A percentile compares a stretch with the other conserved stretches of the same genome.
phyloP scores from a whole-genome alignment of 35 echinoderm and acorn worm species.

The Patiria miniata region DNA sequence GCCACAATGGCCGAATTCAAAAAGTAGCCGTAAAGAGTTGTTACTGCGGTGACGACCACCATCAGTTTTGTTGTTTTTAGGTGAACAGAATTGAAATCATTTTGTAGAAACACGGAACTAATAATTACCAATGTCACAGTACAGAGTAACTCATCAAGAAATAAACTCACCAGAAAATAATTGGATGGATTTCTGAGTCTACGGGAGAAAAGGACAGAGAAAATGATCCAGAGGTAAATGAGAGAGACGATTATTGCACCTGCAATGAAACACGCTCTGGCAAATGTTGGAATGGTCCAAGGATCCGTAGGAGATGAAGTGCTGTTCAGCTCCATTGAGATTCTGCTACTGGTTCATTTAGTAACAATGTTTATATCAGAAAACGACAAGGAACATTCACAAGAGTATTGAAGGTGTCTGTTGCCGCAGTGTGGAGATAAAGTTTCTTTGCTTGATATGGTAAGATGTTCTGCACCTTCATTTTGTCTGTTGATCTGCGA shows the following conservation, averaged over 20 bases:
- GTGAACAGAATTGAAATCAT: not conserved
- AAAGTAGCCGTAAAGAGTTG: not conserved
- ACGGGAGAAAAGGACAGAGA: not conserved
- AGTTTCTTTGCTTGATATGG: too few relatives aligned
- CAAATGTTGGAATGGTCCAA: too few relatives aligned
- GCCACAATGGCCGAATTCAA: not conserved
- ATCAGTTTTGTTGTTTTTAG: not conserved
- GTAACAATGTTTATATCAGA: too few relatives aligned
- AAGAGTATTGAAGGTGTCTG: too few relatives aligned
- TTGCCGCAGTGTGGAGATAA: too few relatives aligned
- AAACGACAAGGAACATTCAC: too few relatives aligned
- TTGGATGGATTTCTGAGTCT: not conserved
- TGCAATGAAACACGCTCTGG: too few relatives aligned
- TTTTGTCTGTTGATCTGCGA: too few relatives aligned
- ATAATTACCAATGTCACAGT: not conserved
- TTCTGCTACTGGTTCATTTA: too few relatives aligned
- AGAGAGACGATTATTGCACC: not conserved
- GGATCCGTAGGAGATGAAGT: too few relatives aligned
- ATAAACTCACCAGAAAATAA: constrained; percentile 11
- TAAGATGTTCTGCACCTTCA: too few relatives aligned
- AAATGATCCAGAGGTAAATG: not conserved
- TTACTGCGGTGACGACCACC: not conserved
- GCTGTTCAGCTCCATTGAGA: too few relatives aligned
- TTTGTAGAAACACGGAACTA: not conserved
- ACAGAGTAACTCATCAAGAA: not conserved